Evolutionary conservation across 2,797 vertebrate species (phyloP).

Genomic region (Pelodytes ibericus): DNA sequence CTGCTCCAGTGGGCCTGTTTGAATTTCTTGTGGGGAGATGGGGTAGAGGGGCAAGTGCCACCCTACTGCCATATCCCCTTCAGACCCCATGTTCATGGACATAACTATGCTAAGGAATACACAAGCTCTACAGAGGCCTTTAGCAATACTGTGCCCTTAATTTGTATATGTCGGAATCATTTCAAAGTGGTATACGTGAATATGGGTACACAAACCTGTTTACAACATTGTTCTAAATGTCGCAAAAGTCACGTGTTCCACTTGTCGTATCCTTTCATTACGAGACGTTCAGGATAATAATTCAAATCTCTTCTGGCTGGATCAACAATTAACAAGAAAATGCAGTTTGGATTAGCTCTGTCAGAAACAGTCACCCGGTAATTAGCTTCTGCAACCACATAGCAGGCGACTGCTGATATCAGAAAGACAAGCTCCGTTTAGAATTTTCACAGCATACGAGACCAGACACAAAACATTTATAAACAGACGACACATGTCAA

Average conservation of each 20-base stretch:
- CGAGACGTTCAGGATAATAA: constrained; percentile 10
- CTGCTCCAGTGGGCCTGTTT: too few species aligned
- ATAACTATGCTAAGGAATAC: too few species aligned
- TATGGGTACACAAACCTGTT: too few species aligned
- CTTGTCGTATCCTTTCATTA: constrained; percentile 17
- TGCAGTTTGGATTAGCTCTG: constrained; percentile 58
- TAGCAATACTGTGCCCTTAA: too few species aligned
- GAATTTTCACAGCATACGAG: constrained; percentile 52
- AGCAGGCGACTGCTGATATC: constrained; percentile 55
- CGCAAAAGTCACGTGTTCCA: not conserved
- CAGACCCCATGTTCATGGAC: too few species aligned
- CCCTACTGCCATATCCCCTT: too few species aligned
- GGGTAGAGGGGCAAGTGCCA: too few species aligned
- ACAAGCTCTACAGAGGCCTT: too few species aligned
- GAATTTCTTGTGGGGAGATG: too few species aligned
- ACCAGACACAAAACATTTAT: constrained; percentile 55
- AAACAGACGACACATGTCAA: constrained; percentile 58
- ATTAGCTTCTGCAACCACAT: constrained; percentile 59
- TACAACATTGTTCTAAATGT: constrained; percentile 2
- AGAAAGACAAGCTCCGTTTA: constrained; percentile 44
- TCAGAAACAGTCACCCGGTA: constrained; percentile 63
- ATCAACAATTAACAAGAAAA: constrained; percentile 59
- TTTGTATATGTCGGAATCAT: too few species aligned
- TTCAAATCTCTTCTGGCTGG: constrained; percentile 44
- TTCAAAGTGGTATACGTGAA: too few species aligned